Evolutionary conservation across 1,140 invertebrate genomes (phyloP), one percentile per base, ranked within the genome.

Genomic region (Sogatella furcifera): DNA sequence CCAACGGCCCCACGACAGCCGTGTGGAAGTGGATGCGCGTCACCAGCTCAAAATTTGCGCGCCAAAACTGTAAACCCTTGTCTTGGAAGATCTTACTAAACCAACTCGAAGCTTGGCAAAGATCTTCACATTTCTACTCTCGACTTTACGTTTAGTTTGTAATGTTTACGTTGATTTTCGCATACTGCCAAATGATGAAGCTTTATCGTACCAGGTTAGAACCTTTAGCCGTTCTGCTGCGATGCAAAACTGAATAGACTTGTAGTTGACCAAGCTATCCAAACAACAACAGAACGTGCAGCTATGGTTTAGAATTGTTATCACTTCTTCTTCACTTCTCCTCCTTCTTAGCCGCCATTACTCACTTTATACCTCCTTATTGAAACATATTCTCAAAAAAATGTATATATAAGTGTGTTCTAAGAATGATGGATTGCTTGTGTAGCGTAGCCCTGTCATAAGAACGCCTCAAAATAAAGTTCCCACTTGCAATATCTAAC

Each of bases 81-180:
- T 49, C 46, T 49, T 49, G 46, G 54, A 55, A 55, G 54, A 55
- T 55, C 54, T 24, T 28, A 55, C 54, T 31, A 55, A 55, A 24
- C 54, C 54, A 55, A 55, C 54, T 31, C 54, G 22, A 55, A 55
- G 54, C 54, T 55, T 55, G 54, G 54, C 52, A 21, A 54, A 24
- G 54, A 55, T 55, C 54, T 55, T 55, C 54, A 55, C 11, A 54
- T 54, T 22, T 24, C 24, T 54, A 54, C 22, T 24, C 21, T 54
- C 14, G 22, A 24, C 21, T 54, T 54, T 54, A 24, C 24, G n/a
- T 54, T 54, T 54, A 54, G 19, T 54, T 54, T 54, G 54, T 31
- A 76, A 63, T 76, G 46, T 49, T 49, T 49, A 49, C 15, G 46
- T 49, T 19, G 15, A 19, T 19, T 49, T 49, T 49, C 46, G 46